These are phyloP conservation scores for Forficula auricularia DNA, from an alignment of 1,140 invertebrate genomes.

Conservation along the genomic window DNA sequence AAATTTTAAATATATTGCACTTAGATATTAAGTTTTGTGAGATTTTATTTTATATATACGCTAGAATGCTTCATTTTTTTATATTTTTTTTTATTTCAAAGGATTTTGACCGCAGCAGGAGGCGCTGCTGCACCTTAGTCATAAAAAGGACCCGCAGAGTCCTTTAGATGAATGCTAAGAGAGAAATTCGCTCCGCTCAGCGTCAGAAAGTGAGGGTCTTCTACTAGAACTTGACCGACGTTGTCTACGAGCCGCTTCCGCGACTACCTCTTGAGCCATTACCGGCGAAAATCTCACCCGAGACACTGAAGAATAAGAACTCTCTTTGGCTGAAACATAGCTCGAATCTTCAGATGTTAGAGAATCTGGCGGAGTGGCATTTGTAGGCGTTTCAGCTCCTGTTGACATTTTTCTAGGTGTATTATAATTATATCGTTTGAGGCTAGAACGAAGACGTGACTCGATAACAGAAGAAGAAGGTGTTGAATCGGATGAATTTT, in stretches of 20 bases:
- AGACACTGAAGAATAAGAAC: constrained; percentile 37
- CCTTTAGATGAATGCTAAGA: too few relatives aligned
- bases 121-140: too few relatives aligned
- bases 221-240: constrained; percentile 10
- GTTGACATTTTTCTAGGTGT: constrained; percentile 12
- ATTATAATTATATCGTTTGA: constrained; percentile 48
- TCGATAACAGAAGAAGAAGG: constrained; percentile 32
- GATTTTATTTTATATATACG: too few relatives aligned
- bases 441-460: constrained; percentile 40
- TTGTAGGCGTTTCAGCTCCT: constrained; percentile 47
- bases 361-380: constrained; percentile 70
- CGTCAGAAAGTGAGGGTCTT: too few relatives aligned
- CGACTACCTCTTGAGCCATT: constrained; percentile 34
- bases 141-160: too few relatives aligned
- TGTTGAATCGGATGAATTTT: constrained; percentile 37
- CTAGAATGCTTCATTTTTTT: too few relatives aligned
- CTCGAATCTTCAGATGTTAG: constrained; percentile 67
- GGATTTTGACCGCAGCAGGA: too few relatives aligned
- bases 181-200: too few relatives aligned
- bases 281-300: constrained; percentile 67
- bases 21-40: too few relatives aligned
- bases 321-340: constrained; percentile 65
- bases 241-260: constrained; percentile 22
- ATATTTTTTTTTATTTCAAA: too few relatives aligned
- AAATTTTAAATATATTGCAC: too few relatives aligned